A percentile compares a stretch with the other conserved stretches of the same genome.
These are phyloP conservation scores for Apteryx owenii DNA, from an alignment of 2,113 vertebrate genomes.

Conservation along the genomic window DNA sequence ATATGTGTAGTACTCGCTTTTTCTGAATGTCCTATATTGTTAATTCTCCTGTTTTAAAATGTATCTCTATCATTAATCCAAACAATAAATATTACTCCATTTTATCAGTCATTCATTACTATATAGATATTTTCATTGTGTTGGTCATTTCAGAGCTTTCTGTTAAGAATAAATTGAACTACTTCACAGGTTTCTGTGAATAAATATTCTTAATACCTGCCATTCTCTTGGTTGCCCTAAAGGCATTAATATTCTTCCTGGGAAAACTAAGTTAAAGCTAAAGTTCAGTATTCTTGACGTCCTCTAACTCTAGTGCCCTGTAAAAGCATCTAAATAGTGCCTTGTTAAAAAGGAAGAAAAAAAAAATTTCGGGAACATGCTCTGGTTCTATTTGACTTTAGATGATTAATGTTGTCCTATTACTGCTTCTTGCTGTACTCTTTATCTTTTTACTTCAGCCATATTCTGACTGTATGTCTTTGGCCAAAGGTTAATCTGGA, in stretches of 20 bases:
- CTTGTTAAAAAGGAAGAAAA: background rate
- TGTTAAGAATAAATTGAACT: background rate
- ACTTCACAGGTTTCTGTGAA: background rate
- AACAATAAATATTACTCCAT: background rate
- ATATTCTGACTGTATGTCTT: background rate
- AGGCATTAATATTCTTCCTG: background rate
- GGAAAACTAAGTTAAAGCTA: background rate
- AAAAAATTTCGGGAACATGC: background rate
- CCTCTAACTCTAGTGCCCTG: background rate
- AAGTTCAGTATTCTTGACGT: background rate
- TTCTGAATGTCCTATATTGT: background rate
- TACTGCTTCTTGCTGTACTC: background rate
- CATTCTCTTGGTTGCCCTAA: background rate
- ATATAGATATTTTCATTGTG: background rate
- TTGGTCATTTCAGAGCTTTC: background rate
- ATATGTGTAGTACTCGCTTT: background rate
- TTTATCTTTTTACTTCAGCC: background rate
- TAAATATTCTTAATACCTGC: background rate
- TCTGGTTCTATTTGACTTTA: background rate
- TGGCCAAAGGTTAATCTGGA: background rate
- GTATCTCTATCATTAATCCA: background rate
- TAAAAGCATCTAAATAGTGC: background rate
- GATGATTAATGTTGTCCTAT: background rate
- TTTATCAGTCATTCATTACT: conserved; percentile 4
- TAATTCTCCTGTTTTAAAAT: background rate